Base-by-base conservation (phyloP, 2,113 vertebrate species). In the Herpetotheres cachinnans region DNA sequence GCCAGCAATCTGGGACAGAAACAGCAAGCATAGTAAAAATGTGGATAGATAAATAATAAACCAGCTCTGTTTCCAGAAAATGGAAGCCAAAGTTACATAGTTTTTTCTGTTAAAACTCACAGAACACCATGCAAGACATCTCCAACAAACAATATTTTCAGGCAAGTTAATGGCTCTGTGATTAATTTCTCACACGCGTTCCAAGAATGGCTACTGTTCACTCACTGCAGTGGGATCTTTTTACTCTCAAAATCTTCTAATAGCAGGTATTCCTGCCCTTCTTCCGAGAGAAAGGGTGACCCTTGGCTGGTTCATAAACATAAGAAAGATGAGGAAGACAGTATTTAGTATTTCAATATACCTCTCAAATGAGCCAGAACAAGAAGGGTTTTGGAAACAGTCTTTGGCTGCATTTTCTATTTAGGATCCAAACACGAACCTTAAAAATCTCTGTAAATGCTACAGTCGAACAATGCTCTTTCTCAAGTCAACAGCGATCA, bases 221-320 rank as follows among this genome's bases (percentile, higher is more conserved):
- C 99, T 99, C 99, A 99, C 99, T 99, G 98, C 98, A 98, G 97
- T 71, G 98, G 98, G 97, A 98, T 98, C 98, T 98, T 99, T 99
- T 98, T 99, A 99, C 99, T 99, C 98, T 99, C 99, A 99, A 99
- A 99, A 97, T 99, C 99, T 98, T 99, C 99, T 97, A 99, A 98
- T 56, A 99, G 99, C 92, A 99, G 99, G 97, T 99, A 99, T 97
- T 99, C 99, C 96, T 99, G 98, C 97, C 97, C 98, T 98, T 99
- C 99, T 98, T 99, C 98, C 80, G 98, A 98, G 96, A 98, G 96
- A 97, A 98, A 98, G 97, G 98, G 98, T 97, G 98, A 98, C 97
- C 97, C 98, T 96, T 98, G 98, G 98, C 99, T 99, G 98, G 86
- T 98, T 98, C 97, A 97, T 47, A 97, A 96, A 97, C 93, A 98